These are phyloP conservation scores for Stenodera caucasica DNA, from an alignment of 2,888 invertebrate species.

Conservation along the genomic window DNA sequence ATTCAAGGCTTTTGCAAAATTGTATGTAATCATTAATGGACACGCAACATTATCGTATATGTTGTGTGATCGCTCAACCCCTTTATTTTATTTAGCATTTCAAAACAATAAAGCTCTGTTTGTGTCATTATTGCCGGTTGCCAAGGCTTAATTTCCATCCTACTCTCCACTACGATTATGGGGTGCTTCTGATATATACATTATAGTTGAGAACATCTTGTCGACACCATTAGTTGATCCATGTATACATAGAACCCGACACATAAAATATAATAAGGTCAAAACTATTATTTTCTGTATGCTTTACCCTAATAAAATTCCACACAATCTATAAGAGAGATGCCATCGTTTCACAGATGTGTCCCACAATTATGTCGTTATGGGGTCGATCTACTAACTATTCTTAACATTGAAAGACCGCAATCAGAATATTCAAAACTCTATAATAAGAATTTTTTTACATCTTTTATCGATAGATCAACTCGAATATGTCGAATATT, in stretches of 20 bases:
- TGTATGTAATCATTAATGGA: slow-evolving; percentile 2
- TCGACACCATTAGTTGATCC: slow-evolving; percentile 39
- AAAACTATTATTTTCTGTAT: slow-evolving; percentile 47
- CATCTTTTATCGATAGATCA: not conserved
- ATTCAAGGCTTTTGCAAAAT: not conserved
- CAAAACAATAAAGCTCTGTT: not conserved
- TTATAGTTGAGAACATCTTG: slow-evolving; percentile 30
- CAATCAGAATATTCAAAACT: slow-evolving; percentile 13
- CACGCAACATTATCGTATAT: not conserved
- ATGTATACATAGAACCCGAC: slow-evolving; percentile 30
- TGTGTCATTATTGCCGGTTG: slow-evolving; percentile 2
- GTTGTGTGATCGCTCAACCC: not conserved
- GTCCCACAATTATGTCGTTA: slow-evolving; percentile 36
- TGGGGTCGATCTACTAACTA: slow-evolving; percentile 32
- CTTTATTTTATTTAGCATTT: not conserved
- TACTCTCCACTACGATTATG: not conserved
- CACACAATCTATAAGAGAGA: slow-evolving; percentile 30
- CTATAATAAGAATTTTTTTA: not conserved
- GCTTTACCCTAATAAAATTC: slow-evolving; percentile 41
- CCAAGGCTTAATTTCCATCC: slow-evolving; percentile 3
- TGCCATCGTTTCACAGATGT: slow-evolving; percentile 33
- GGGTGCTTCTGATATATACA: not conserved
- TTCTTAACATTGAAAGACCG: slow-evolving; percentile 20
- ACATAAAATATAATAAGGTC: slow-evolving; percentile 49
- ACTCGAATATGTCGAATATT: not conserved